Base-by-base conservation (phyloP, 2,888 invertebrate genomes). In the Sarcophaga subvicina region DNA sequence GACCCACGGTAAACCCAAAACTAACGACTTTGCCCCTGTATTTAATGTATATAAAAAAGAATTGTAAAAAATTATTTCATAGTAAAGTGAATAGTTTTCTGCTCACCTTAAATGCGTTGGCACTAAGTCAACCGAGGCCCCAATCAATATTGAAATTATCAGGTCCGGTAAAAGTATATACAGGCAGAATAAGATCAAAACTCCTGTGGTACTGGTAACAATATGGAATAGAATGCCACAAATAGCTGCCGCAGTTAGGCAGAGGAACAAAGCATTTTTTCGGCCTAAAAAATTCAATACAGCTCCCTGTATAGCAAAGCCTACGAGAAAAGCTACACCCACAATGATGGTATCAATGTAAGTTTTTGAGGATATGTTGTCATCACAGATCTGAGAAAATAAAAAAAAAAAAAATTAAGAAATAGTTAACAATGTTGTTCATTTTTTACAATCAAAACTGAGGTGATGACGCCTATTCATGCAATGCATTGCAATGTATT, bases 281-380 rank as follows among this genome's bases (percentile, higher is more conserved):
- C 92, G 89, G 4, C 93, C 92, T 25, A 93, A 66, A 3, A 92
- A 91, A 78, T 92, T 92, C 0, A 93, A 90, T 4, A 92, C 72
- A n/a, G 89, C 47, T 2, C 92, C 92, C 79, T 93, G 91, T 60
- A 93, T 89, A 4, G 90, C 83, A 70, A 92, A 93, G 0, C 92
- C 93, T 22, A 92, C 83, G 3, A 93, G 70, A 82, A 92, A 93
- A 4, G 91, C 91, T 4, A 89, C 76, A 0, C 93, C 93, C 37
- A 93, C 89, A 47, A 91, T 90, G 73, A 92, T 90, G 63, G 91
- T 92, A 22, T 93, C 91, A 4, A 92, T 87, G 64, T 92, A 93
- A 4, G 92, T 92, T 86, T 90, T 90, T 2, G 88, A 88, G 17
- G 91, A 88, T 14, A 93, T 91, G 20, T 72, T 87, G 80, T 91